Conservation (phyloP, 2,888 invertebrate genomes). For the Zhuqinia jingwanae region DNA sequence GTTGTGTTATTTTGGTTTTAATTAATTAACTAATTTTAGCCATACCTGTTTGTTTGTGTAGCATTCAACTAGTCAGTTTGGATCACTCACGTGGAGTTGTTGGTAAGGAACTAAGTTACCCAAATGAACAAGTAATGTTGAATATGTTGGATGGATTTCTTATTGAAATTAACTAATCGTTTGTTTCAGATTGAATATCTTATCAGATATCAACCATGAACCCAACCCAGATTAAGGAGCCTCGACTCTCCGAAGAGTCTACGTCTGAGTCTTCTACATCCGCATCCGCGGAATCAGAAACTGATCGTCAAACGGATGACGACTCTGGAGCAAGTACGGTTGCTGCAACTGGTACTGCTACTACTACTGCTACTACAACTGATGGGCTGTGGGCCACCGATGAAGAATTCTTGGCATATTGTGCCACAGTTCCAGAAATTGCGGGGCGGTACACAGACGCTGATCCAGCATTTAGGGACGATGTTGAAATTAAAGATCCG, state of each 20-base stretch:
- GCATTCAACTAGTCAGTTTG: too few species aligned
- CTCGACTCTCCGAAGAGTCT: constrained; percentile 50
- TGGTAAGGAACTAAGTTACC: too few species aligned
- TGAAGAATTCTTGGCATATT: constrained; percentile 9
- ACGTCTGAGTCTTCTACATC: constrained; percentile 18
- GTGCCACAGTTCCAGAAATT: constrained; percentile 19
- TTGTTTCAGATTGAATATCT: background rate
- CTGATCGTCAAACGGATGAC: background rate
- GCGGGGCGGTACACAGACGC: constrained; percentile 44
- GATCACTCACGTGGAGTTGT: too few species aligned
- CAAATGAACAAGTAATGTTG: too few species aligned
- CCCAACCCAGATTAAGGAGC: constrained; percentile 27
- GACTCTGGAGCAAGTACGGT: background rate
- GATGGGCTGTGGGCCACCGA: constrained; percentile 34
- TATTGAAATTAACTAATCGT: too few species aligned
- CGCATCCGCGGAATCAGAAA: constrained; percentile 37
- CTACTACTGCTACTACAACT: too few species aligned
- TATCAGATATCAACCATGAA: background rate
- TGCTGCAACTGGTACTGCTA: too few species aligned
- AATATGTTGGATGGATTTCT: too few species aligned
- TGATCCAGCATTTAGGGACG: constrained; percentile 36
- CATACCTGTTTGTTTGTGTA: too few species aligned
- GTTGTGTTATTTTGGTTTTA: too few species aligned
- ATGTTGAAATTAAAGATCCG: background rate
- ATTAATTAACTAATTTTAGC: too few species aligned